These are phyloP conservation scores for Hozukius guyotensis DNA, from an alignment of 2,797 vertebrate genomes.

Conservation along the genomic window DNA sequence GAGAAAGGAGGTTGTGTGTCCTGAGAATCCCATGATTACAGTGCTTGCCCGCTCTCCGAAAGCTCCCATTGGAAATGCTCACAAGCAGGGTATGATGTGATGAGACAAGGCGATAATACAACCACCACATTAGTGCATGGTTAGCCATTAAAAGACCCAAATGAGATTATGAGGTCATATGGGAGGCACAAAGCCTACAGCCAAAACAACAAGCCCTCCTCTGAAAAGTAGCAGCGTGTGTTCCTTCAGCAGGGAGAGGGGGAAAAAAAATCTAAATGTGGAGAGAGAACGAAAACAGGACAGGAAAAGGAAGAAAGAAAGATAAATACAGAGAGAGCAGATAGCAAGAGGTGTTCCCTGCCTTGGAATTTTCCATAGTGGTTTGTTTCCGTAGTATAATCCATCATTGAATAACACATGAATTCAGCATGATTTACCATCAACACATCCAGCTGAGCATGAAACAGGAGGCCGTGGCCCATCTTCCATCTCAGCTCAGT, in stretches of 20 bases:
- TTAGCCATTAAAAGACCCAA: constrained; percentile 66
- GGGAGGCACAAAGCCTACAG: constrained; percentile 54
- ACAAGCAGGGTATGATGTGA: constrained; percentile 56
- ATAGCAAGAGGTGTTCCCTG: constrained; percentile 30
- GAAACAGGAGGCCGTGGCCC: constrained; percentile 64
- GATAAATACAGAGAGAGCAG: neutral
- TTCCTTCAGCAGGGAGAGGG: constrained; percentile 1
- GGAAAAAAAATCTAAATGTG: constrained; percentile 10
- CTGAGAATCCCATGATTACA: constrained; percentile 58
- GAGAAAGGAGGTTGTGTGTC: constrained; percentile 33
- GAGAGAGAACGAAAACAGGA: constrained; percentile 14
- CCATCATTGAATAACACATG: constrained; percentile 63
- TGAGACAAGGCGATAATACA: constrained; percentile 70
- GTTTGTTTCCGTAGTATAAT: constrained; percentile 51
- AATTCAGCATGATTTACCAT: constrained; percentile 71
- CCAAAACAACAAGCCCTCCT: constrained; percentile 56
- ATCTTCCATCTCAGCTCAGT: constrained; percentile 53
- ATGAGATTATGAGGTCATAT: constrained; percentile 75
- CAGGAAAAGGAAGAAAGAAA: neutral
- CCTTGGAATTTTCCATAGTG: constrained; percentile 54
- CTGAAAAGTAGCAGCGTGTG: constrained; percentile 25
- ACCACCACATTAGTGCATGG: constrained; percentile 66
- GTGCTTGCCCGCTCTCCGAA: constrained; percentile 34
- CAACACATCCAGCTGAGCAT: constrained; percentile 75
- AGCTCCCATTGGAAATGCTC: constrained; percentile 58